phyloP scores from a whole-genome alignment of 1,140 invertebrate species.

The Ganaspis sp. region DNA sequence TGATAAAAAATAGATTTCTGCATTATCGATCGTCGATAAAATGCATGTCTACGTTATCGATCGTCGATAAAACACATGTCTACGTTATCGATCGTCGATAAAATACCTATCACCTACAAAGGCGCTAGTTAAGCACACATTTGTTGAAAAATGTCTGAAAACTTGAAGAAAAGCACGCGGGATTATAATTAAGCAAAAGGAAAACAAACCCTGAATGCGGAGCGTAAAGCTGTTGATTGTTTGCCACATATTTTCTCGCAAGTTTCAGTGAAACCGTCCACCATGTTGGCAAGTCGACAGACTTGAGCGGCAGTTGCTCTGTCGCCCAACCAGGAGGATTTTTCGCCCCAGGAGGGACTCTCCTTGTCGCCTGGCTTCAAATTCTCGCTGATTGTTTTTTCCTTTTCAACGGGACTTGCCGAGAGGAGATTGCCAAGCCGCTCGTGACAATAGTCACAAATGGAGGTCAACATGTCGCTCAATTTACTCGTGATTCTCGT shows the following conservation, averaged over 20 bases:
- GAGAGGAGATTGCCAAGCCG: constrained; percentile 90
- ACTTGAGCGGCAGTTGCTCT: constrained; percentile 85
- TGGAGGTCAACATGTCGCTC: constrained; percentile 84
- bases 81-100: no score
- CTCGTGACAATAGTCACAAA: constrained; percentile 95
- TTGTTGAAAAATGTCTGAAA: constrained; percentile 7
- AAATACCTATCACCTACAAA: no score
- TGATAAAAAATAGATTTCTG: no score
- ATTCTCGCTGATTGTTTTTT: constrained; percentile 67
- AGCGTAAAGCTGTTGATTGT: constrained; percentile 86
- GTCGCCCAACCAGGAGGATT: constrained; percentile 76
- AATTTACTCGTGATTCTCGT: constrained; percentile 82
- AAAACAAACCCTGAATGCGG: constrained; percentile 85
- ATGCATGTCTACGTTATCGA: no score
- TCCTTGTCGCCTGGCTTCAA: constrained; percentile 65
- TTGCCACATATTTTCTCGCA: constrained; percentile 88
- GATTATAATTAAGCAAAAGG: background rate
- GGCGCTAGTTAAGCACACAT: no score
- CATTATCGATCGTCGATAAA: no score
- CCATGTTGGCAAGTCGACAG: constrained; percentile 84
- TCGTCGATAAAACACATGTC: no score
- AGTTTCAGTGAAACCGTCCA: constrained; percentile 87
- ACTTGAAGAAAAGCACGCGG: background rate
- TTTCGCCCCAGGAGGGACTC: constrained; percentile 62
- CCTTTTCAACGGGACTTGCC: constrained; percentile 83